Evolutionary conservation across 2,888 invertebrate genomes (phyloP), one percentile per base, ranked within the genome.

Genomic region (Caenorhabditis afra): DNA sequence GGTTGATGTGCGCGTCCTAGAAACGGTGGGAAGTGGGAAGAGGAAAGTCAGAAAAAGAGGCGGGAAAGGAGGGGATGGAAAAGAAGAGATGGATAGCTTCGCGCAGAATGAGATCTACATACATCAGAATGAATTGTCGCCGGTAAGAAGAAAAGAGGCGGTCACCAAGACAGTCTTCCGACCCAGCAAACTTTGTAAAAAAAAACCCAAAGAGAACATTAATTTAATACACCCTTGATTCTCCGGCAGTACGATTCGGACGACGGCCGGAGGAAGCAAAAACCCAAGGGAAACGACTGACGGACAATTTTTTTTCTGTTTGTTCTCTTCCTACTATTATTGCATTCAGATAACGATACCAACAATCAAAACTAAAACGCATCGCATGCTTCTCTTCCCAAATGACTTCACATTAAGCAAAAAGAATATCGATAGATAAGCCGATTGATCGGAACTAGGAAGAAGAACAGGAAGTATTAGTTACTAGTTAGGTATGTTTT

Each of bases 51-150:
- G 29, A 29, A 29, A 29, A 29, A 29, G 7, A 29, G 29, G 29
- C 29, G 29, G 29, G 29, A 29, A 29, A 29, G 7, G 29, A 29
- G 29, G 7, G 29, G 29, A 29, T 29, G 4, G 29, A 29, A 7
- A 7, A 29, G 29, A 29, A 29, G 7, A 29, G 29, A 29, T 23
- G 41, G 41, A 44, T 65, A 53, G 65, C 45, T 53, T 50, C 41
- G 22, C 41, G 39, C 37, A 57, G 57, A 39, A 49, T 55, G 58
- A 50, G 59, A 68, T 68, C 68, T 68, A 52, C 59, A 58, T 58
- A 23, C 41, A 67, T 67, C 50, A 50, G 41, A 68, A 68, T 68
- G 59, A 68, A 68, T 68, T 50, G 66, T 22, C 49, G 67, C 39
- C 39, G 59, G 18, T 14, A 47, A 35, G 16, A 45, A 37, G 29